Conservation (phyloP, 1,140 invertebrate species). For the Drosophila insularis region DNA sequence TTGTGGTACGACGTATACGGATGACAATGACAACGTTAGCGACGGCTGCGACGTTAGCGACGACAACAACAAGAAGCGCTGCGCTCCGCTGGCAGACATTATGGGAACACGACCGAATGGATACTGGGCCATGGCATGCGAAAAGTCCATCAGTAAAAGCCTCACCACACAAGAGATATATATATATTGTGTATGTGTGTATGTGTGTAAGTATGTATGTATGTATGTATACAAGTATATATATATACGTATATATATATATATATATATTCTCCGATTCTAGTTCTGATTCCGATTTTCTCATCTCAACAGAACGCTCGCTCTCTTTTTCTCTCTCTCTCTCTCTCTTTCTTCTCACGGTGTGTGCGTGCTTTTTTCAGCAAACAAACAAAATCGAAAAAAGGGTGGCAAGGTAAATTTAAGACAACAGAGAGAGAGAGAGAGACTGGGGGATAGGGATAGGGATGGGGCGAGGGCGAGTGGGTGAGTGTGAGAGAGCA, state of each 20-base stretch:
- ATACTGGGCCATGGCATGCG: constrained; percentile 78
- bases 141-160: constrained; percentile 50
- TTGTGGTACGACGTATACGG: constrained; percentile 35
- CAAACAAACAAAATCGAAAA: constrained; percentile 34
- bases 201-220: too few relatives aligned
- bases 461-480: not conserved
- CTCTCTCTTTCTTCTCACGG: constrained; percentile 31
- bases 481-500: constrained; percentile 6
- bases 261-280: constrained; percentile 9
- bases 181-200: too few relatives aligned
- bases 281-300: constrained; percentile 14
- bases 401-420: constrained; percentile 61
- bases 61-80: constrained; percentile 54
- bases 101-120: constrained; percentile 82
- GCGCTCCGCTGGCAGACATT: constrained; percentile 80
- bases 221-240: not conserved
- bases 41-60: constrained; percentile 72
- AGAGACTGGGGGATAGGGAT: not conserved
- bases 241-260: not conserved
- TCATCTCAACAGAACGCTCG: not conserved
- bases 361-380: constrained; percentile 37
- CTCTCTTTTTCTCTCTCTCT: constrained; percentile 17
- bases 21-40: constrained; percentile 78
- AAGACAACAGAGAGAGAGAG: not conserved
- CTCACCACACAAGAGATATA: constrained; percentile 27